Conservation (phyloP, 1,140 invertebrate species). For the Popillia japonica region DNA sequence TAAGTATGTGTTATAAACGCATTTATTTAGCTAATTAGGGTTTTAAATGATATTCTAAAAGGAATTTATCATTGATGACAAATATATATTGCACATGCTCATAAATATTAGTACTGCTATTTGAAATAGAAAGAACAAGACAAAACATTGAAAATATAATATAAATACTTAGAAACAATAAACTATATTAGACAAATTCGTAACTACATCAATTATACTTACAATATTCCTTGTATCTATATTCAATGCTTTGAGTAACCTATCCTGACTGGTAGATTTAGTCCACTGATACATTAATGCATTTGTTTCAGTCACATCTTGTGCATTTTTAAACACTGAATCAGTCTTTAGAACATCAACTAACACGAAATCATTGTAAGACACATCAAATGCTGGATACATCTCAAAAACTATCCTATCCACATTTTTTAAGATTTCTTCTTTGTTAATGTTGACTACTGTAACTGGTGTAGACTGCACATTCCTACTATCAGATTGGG, state of each 20-base stretch:
- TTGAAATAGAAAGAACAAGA: no score
- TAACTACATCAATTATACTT: slow-evolving; percentile 63
- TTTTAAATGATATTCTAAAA: no score
- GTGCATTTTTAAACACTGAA: slow-evolving; percentile 65
- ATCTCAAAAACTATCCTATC: slow-evolving; percentile 35
- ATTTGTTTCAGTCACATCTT: slow-evolving; percentile 73
- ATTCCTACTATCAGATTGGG: background rate
- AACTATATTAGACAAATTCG: background rate
- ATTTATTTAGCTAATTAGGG: no score
- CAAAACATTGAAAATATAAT: background rate
- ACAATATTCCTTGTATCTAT: slow-evolving; percentile 86
- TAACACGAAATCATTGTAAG: slow-evolving; percentile 19
- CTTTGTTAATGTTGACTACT: slow-evolving; percentile 1
- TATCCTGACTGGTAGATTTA: slow-evolving; percentile 74
- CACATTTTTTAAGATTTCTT: background rate
- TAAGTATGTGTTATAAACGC: no score
- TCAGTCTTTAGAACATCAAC: slow-evolving; percentile 47
- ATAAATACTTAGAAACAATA: background rate
- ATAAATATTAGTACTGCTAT: no score
- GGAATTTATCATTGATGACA: background rate
- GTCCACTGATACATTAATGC: slow-evolving; percentile 77
- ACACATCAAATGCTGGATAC: slow-evolving; percentile 2
- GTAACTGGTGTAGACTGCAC: background rate
- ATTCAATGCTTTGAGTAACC: slow-evolving; percentile 73
- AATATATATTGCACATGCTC: no score